Conservation (phyloP, 2,888 invertebrate genomes). For the Sepiola atlantica region DNA sequence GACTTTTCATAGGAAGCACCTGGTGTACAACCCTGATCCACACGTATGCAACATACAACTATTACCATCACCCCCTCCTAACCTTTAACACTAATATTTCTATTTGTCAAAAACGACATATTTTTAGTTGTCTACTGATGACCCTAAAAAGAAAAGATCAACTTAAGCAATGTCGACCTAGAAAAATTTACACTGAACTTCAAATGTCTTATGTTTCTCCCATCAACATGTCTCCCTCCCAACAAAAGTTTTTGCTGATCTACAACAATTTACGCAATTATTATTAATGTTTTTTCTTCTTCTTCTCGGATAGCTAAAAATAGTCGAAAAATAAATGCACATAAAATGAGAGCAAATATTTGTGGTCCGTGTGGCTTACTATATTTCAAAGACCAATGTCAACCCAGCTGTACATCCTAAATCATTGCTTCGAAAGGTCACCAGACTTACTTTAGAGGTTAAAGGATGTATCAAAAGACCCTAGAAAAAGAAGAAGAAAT, state of each 20-base stretch:
- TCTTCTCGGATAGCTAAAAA: conserved; percentile 6
- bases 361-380: conserved; percentile 4
- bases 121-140: neutral
- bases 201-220: neutral
- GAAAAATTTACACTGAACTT: neutral
- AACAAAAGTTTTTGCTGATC: neutral
- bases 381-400: conserved; percentile 12
- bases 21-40: no score
- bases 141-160: neutral
- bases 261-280: neutral
- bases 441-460: neutral
- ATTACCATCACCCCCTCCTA: neutral
- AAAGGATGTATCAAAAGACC: neutral
- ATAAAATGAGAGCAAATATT: neutral
- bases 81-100: neutral
- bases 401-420: neutral
- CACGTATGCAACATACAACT: neutral
- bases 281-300: neutral
- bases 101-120: neutral
- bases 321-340: neutral
- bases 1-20: no score
- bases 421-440: neutral
- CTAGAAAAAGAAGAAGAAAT: neutral
- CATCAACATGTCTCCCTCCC: neutral
- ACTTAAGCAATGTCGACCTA: neutral